Base-by-base conservation (phyloP, 2,888 invertebrate genomes). In the Ceraclea dissimilis region DNA sequence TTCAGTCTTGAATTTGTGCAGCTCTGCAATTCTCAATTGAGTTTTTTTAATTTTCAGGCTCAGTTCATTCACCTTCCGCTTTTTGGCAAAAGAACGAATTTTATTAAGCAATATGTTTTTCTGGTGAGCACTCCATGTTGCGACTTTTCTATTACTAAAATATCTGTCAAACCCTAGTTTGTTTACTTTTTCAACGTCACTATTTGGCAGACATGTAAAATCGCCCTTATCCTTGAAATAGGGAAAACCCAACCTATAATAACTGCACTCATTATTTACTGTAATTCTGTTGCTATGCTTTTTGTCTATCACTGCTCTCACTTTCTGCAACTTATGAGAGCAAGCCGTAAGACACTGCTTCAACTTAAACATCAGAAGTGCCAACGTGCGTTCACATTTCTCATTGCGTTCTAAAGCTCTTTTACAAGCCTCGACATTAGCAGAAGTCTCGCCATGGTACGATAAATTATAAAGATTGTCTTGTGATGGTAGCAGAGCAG, bases 191-290 rank as follows among this genome's bases (percentile, higher is more conserved):
- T 48, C 18, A 5, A 46, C 33, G 31, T 59, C 59, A 33, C 22
- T 20, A 39, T 59, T 59, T 19, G 39, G 21, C 1, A 56, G 59
- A 1, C 49, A 74, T 49, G 75, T 69, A 62, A 78, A 81, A 19
- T 76, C 74, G 18, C 71, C 64, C 19, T 67, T 70, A 63, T 85
- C 84, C 65, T 85, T 86, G 63, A 89, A 89, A 66, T 84, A 89
- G 1, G 87, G 81, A 64, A 79, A 74, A 26, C 83, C 77, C 66
- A 81, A 75, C 51, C 65, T 66, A 1, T 70, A 66, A 39, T 72
- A 71, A 21, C 68, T 66, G 26, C 18, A 33, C 8, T 26, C 21
- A 10, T 6, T 22, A 13, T 46, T 44, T 26, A 19, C 20, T 18
- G 13, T 18, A 4, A 39, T 39, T 2, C 26, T 6, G 16, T 16